Conservation (phyloP, 2,113 vertebrate genomes). For the Morone saxatilis region DNA sequence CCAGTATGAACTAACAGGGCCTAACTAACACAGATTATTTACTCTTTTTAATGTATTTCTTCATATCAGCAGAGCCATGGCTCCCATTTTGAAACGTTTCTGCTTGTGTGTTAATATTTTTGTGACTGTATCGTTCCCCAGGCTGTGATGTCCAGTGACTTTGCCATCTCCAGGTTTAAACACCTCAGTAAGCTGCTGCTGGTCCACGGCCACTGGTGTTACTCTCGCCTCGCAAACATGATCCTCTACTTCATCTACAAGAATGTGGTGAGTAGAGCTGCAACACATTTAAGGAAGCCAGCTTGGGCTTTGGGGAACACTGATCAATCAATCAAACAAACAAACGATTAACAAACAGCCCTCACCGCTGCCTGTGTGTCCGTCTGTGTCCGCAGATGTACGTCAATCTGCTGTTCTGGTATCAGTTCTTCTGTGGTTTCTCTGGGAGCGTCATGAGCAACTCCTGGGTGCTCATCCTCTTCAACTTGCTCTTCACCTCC, state of each 20-base stretch:
- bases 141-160: conserved; percentile 99
- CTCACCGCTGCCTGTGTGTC: background rate
- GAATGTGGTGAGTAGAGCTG: conserved; percentile 89
- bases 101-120: background rate
- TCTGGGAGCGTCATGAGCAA: conserved; percentile 94
- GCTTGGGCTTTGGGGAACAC: too few relatives aligned
- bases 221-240: conserved; percentile 92
- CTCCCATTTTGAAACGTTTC: too few relatives aligned
- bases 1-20: background rate
- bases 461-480: conserved; percentile 96
- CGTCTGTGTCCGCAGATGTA: conserved; percentile 79
- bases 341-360: too few relatives aligned
- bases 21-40: too few relatives aligned
- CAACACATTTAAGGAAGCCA: too few relatives aligned
- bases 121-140: conserved; percentile 70
- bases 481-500: conserved; percentile 97
- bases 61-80: too few relatives aligned
- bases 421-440: conserved; percentile 98
- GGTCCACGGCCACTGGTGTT: conserved; percentile 96
- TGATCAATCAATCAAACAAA: background rate
- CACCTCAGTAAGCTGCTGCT: conserved; percentile 93
- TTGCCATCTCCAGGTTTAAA: conserved; percentile 93
- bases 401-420: conserved; percentile 97
- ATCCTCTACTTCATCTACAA: conserved; percentile 97
- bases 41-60: too few relatives aligned